Conservation (phyloP, 2,113 vertebrate genomes). For the Illadopsis cleaveri region DNA sequence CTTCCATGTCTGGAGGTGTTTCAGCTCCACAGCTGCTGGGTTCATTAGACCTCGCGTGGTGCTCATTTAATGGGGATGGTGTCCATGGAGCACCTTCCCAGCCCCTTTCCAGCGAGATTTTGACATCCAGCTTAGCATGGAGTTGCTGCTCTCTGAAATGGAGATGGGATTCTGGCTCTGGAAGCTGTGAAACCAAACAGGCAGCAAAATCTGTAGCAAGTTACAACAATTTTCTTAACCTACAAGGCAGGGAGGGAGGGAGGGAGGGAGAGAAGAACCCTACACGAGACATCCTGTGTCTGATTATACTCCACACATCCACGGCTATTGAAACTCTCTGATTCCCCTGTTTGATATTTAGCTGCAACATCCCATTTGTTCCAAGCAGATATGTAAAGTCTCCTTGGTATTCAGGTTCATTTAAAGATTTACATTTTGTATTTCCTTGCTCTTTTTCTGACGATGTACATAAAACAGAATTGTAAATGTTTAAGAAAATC, state of each 20-base stretch:
- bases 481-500: slow-evolving; percentile 80
- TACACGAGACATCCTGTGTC: slow-evolving; percentile 31
- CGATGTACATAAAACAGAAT: slow-evolving; percentile 79
- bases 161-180: background rate
- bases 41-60: background rate
- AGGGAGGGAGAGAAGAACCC: background rate
- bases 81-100: background rate
- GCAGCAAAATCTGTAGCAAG: background rate
- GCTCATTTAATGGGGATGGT: background rate
- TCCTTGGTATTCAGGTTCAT: slow-evolving; percentile 67
- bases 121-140: background rate
- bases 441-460: slow-evolving; percentile 75
- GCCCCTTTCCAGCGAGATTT: background rate
- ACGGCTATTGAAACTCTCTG: slow-evolving; percentile 53
- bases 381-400: slow-evolving; percentile 61
- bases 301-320: slow-evolving; percentile 48
- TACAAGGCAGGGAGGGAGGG: background rate
- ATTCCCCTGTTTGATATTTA: slow-evolving; percentile 61
- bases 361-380: slow-evolving; percentile 65
- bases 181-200: background rate
- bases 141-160: background rate
- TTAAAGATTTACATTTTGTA: slow-evolving; percentile 79
- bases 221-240: background rate
- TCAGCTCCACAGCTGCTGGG: background rate
- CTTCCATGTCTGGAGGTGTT: background rate